phyloP scores from a whole-genome alignment of 2,113 vertebrate genomes.

The Protobothrops mucrosquamatus region DNA sequence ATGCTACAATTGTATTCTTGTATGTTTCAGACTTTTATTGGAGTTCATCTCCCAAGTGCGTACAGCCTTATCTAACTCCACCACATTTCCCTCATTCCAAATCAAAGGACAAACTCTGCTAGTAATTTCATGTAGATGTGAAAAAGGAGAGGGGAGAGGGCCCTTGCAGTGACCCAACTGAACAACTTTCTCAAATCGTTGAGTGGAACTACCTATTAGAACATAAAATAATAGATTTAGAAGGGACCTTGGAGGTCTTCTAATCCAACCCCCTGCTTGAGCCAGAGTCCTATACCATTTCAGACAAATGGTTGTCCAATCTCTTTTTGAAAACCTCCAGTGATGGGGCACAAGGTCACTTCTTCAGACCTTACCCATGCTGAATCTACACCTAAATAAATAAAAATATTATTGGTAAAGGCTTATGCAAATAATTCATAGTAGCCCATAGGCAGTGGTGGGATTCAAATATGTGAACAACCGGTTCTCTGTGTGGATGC shows the following conservation, averaged over 20 bases:
- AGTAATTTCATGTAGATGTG: neutral
- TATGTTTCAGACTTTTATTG: neutral
- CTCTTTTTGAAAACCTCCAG: neutral
- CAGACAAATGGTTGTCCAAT: neutral
- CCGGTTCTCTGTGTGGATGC: too few species aligned
- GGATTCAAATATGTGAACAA: too few species aligned
- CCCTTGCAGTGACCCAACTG: neutral
- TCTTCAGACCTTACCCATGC: neutral
- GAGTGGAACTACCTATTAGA: neutral
- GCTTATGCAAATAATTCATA: neutral
- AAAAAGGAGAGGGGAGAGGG: neutral
- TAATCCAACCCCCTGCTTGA: neutral
- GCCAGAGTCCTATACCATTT: neutral
- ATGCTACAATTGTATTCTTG: neutral
- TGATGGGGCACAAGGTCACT: neutral
- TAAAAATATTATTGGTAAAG: neutral
- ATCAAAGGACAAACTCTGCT: neutral
- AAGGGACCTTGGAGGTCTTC: neutral
- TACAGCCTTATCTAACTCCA: neutral
- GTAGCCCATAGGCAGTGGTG: too few species aligned
- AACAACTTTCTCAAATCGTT: neutral
- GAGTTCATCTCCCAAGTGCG: neutral
- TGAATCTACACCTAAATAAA: neutral
- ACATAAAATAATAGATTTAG: neutral
- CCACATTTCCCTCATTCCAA: neutral